phyloP scores from a whole-genome alignment of 2,113 vertebrate genomes.

The Fregata magnificens region DNA sequence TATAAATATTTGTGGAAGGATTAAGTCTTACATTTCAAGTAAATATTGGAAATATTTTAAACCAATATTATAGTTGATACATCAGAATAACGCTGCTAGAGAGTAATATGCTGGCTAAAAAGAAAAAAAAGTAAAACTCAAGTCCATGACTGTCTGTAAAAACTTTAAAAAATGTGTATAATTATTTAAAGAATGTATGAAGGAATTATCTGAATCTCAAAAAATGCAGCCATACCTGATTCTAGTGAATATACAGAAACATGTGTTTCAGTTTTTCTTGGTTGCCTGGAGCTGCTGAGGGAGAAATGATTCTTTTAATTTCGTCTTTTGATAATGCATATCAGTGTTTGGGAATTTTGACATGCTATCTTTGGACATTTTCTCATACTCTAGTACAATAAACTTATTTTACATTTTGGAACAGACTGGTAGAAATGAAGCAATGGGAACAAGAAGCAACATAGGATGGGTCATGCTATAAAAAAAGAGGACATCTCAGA shows the following conservation, averaged over 20 bases:
- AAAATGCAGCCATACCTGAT: neutral
- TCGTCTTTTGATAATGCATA: neutral
- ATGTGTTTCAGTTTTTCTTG: neutral
- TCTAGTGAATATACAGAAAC: neutral
- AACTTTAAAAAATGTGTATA: neutral
- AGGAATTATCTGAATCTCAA: neutral
- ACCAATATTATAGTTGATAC: neutral
- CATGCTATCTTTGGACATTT: neutral
- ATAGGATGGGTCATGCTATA: neutral
- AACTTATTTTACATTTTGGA: neutral
- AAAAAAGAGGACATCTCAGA: neutral
- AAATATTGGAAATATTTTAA: neutral
- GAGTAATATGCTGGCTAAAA: neutral
- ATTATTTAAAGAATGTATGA: neutral
- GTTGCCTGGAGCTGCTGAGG: neutral
- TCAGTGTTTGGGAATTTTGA: neutral
- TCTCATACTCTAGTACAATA: neutral
- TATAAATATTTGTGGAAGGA: neutral
- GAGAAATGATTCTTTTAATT: neutral
- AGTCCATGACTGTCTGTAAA: neutral
- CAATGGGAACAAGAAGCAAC: neutral
- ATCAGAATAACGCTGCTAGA: neutral
- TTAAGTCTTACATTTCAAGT: neutral
- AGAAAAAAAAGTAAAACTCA: neutral
- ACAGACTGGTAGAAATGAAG: neutral